Base-by-base conservation (phyloP, 2,797 vertebrate genomes). In the Strix occidentalis region DNA sequence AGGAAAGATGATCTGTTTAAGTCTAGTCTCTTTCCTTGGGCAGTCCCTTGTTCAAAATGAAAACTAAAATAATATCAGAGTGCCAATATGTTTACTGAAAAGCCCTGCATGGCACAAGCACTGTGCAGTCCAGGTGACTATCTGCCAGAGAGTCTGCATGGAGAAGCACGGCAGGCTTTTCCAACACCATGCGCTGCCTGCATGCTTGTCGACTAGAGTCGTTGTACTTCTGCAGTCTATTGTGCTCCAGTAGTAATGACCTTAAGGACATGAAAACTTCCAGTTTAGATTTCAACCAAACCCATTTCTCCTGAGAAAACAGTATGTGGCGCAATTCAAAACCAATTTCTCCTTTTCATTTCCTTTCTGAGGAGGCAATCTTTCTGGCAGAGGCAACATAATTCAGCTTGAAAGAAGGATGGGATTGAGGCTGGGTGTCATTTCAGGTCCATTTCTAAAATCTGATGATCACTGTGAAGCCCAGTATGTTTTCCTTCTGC, bases 1-100 rank as follows among this genome's bases (percentile, higher is more conserved):
- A 92, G 93, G 94, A 96, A 96, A 96, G 90, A 93, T 53, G 94
- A 95, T 96, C 86, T 93, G 93, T 95, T 95, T 92, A 89, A 93
- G 92, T 95, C 92, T 93, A 91, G 93, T 94, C 84, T 95, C 94
- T 96, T 91, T 95, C 93, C 93, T 93, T 92, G 86, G 92, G 84
- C 68, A 94, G 87, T 75, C 54, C 31, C 89, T 89, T 66, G 79
- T 84, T 95, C 86, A 81, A 94, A 96, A 90, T 85, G 51, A 84
- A 91, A 92, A 83, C 58, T 91, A 84, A 94, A 95, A 81, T 89
- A 91, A 79, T 85, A 89, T 56, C 78, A 64, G 20, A 68, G 81
- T 83, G 81, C 81, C 89, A 92, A 43, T 53, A 64, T 69, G 75
- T 89, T 95, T 94, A 87, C 89, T 91, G 81, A 96, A 87, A 83